Base-by-base conservation (phyloP, 2,888 invertebrate species). In the Ditula angustiorana region DNA sequence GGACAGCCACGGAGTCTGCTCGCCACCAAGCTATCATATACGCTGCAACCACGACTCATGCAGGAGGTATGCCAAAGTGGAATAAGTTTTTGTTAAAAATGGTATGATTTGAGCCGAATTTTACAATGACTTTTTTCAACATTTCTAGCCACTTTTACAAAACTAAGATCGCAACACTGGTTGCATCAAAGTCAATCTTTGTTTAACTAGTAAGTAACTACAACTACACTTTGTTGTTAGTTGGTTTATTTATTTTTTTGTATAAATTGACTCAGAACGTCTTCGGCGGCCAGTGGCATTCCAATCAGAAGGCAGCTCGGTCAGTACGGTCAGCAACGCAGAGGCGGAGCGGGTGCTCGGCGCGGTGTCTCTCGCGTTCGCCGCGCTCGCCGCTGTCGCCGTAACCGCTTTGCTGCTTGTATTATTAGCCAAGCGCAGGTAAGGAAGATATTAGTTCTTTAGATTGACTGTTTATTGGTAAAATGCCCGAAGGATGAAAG, bases 21-120 rank as follows among this genome's bases (percentile, higher is more conserved):
- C 94, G 79, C 90, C 95, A 92, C 10, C 94, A 95, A 66, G 95
- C 95, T 26, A 87, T 95, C 55, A 95, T 96, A 77, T 95, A 95
- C 77, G 96, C 96, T 65, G 96, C 96, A 0, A 97, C 97, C 0
- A 95, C 96, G 0, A 96, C 96, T 0, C 89, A 95, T 72, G 94
- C 95, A 61, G 97, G 97, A 77, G 95, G 96, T 94, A 92, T 84
- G 76, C 26, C 5, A 33, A 10, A 13, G 7, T 19, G 5, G 8
- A 50, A 8, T 37, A 2, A n/a, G 3, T 37, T 16, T 37, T 8
- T 37, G 16, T 37, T 1, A 13, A 13, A 37, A 5, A 7, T 16
- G 5, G n/a, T 8, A 8, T 2, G 2, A 2, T 41, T 41, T 16
- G 41, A 16, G 16, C n/a, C 2, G 19, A 41, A 5, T 8, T 19